Base-by-base conservation (phyloP, 2,888 invertebrate species). In the Cyaniris semiargus region DNA sequence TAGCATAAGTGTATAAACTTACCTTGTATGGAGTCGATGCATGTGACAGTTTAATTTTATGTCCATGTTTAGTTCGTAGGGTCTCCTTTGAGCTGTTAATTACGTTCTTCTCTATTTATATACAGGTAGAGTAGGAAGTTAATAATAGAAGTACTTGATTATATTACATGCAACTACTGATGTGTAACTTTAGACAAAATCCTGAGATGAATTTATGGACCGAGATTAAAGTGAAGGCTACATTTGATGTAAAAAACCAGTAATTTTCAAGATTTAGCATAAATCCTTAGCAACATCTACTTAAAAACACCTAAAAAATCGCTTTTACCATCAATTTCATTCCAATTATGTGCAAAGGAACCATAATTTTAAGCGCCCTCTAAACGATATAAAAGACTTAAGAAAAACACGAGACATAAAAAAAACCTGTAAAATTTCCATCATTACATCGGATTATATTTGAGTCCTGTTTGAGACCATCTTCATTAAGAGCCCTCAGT, bases 401-500 rank as follows among this genome's bases (percentile, higher is more conserved):
- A 66, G 23, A 66, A 66, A 31, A 23, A 60, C 23, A 38, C n/a
- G 3, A 53, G 53, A 53, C 53, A 18, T 27, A 0, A 72, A 72
- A 38, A 72, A 27, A 48, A 48, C 18, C 48, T 31, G 13, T 15
- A 53, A 74, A 74, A 74, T 74, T 48, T 53, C 74, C 48, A 34
- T 58, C 23, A 38, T 77, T 72, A 77, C 56, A 72, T 66, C 21
- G 34, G 58, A 75, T 58, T 75, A 56, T 38, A 58, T 75, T 38
- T 31, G 38, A 56, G 66, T 27, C 66, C 53, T 53, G 53, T 66
- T 23, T 66, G 31, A 56, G 38, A 70, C 76, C 70, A 72, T 76
- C 60, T 76, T 76, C 76, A 70, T 77, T 56, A 71, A 53, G 53
- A 27, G 10, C 56, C 76, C 70, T 79, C 72, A 66, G 60, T 77